A percentile compares a stretch with the other conserved stretches of the same genome.
phyloP scores from a whole-genome alignment of 2,888 invertebrate genomes.

The Protodeltote pygarga region DNA sequence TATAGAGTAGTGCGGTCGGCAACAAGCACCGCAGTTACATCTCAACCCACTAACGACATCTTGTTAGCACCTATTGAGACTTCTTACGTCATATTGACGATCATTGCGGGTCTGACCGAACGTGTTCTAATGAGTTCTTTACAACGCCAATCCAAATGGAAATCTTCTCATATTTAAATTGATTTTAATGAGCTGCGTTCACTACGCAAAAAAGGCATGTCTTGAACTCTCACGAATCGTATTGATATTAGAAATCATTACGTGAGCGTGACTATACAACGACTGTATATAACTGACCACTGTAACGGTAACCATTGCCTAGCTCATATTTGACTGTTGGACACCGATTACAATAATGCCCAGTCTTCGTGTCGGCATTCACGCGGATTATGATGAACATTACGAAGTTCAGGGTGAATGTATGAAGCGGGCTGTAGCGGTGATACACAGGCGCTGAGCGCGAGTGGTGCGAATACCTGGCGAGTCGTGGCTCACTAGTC shows the following conservation, averaged over 20 bases:
- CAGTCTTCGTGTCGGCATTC: slow-evolving; percentile 17
- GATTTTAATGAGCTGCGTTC: slow-evolving; percentile 67
- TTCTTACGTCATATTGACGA: slow-evolving; percentile 71
- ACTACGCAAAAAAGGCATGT: slow-evolving; percentile 60
- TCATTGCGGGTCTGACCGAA: slow-evolving; percentile 59
- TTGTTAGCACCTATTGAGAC: slow-evolving; percentile 76
- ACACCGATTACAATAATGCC: slow-evolving; percentile 26
- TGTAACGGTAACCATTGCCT: slow-evolving; percentile 50
- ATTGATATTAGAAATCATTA: slow-evolving; percentile 70
- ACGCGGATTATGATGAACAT: slow-evolving; percentile 24
- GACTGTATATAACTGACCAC: slow-evolving; percentile 36
- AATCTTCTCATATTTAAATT: slow-evolving; percentile 64
- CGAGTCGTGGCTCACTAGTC: slow-evolving; percentile 57
- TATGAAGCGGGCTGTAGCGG: slow-evolving; percentile 45
- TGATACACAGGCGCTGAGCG: too few species aligned
- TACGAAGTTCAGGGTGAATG: slow-evolving; percentile 17
- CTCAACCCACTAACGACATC: slow-evolving; percentile 64
- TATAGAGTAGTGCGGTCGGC: slow-evolving; percentile 59
- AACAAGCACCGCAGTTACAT: slow-evolving; percentile 51
- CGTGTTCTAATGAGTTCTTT: slow-evolving; percentile 72
- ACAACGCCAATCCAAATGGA: slow-evolving; percentile 66
- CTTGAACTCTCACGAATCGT: slow-evolving; percentile 62
- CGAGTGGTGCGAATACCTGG: slow-evolving; percentile 44
- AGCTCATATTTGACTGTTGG: slow-evolving; percentile 40
- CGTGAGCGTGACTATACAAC: slow-evolving; percentile 63